Percentiles rank a stretch among this genome's conserved stretches.
These are phyloP conservation scores for Drosophila tanythrix DNA, from an alignment of 2,888 invertebrate species.

Conservation along the genomic window DNA sequence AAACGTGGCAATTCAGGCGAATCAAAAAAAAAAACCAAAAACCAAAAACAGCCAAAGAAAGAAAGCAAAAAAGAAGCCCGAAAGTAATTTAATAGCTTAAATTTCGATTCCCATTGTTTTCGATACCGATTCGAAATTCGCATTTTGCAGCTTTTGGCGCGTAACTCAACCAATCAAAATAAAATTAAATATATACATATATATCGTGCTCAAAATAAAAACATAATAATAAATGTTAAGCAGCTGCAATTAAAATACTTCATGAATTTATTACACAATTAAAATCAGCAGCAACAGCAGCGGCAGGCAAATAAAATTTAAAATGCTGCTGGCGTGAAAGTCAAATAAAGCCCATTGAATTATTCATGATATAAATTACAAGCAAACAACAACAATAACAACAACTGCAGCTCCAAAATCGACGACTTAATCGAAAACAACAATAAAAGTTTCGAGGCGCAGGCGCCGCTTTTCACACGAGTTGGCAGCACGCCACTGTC, in stretches of 20 bases:
- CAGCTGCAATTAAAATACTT: slow-evolving; percentile 73
- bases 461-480: slow-evolving; percentile 77
- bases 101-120: slow-evolving; percentile 56
- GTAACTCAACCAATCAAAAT: slow-evolving; percentile 36
- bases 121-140: slow-evolving; percentile 24
- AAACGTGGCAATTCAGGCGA: slow-evolving; percentile 76
- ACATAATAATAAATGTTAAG: slow-evolving; percentile 55
- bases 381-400: slow-evolving; percentile 23
- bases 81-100: slow-evolving; percentile 53
- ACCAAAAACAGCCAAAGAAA: slow-evolving; percentile 40
- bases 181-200: not conserved
- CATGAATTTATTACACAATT: slow-evolving; percentile 79
- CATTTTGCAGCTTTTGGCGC: slow-evolving; percentile 52
- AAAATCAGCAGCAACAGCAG: slow-evolving; percentile 38
- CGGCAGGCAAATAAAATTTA: slow-evolving; percentile 45
- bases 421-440: slow-evolving; percentile 52
- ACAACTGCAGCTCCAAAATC: slow-evolving; percentile 24
- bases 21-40: slow-evolving; percentile 26
- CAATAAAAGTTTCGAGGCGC: slow-evolving; percentile 44
- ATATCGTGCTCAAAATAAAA: slow-evolving; percentile 30
- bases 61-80: slow-evolving; percentile 51
- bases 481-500: slow-evolving; percentile 66
- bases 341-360: slow-evolving; percentile 62
- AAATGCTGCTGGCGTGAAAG: slow-evolving; percentile 73
- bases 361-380: slow-evolving; percentile 64